Conservation (phyloP, 2,797 vertebrate genomes). For the Gymnocypris eckloni region DNA sequence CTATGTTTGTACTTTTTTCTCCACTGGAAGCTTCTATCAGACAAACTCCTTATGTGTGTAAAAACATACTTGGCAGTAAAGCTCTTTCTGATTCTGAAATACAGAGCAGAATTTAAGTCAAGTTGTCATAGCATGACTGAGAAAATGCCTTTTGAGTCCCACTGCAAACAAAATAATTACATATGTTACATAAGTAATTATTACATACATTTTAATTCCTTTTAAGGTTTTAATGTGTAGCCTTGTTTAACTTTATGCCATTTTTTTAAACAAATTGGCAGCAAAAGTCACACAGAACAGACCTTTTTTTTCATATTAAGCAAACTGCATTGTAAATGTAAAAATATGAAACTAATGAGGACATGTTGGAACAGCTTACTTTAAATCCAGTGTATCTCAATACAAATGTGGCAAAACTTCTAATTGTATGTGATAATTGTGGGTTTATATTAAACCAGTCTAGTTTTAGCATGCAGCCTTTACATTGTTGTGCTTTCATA, state of each 20-base stretch:
- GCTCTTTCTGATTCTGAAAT: neutral
- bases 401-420: neutral
- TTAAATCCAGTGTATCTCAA: neutral
- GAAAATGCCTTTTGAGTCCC: neutral
- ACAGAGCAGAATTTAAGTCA: neutral
- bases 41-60: neutral
- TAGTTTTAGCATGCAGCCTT: neutral
- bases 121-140: neutral
- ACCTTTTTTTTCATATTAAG: neutral
- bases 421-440: constrained; percentile 21
- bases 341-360: neutral
- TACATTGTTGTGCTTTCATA: constrained; percentile 30
- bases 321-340: neutral
- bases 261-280: neutral
- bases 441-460: neutral
- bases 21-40: neutral
- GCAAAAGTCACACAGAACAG: neutral
- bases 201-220: neutral
- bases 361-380: neutral
- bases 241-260: neutral
- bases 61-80: neutral
- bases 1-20: neutral
- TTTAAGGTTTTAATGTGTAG: neutral
- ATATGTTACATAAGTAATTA: neutral
- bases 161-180: neutral